Evolutionary conservation across 2,888 invertebrate species (phyloP), one percentile per base, ranked within the genome.

Genomic region (Ametastegia equiseti): DNA sequence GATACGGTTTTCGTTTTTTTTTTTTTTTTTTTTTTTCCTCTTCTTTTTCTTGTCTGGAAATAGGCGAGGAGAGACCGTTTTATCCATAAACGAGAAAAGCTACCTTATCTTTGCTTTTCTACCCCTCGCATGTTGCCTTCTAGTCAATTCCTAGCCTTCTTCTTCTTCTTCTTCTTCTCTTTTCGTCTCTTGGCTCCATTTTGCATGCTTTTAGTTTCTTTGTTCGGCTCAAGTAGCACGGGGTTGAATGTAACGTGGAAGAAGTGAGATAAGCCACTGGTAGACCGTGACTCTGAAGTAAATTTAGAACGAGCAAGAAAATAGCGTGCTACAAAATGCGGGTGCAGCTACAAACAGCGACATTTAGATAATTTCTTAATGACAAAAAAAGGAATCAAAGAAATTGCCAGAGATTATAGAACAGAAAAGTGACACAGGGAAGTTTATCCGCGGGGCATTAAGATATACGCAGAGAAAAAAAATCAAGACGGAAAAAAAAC

Each of bases 151-250:
- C n/a, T n/a, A n/a, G 39, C 65, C 19, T 23, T 36, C 39, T 1
- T 67, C 19, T 9, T 30, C 23, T 4, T 39, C 1, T 9, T 15
- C 23, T 39, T 0, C n/a, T 39, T 39, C 9, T 36, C 7, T 65
- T 65, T 65, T 65, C 39, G 65, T 19, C n/a, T n/a, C n/a, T n/a
- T n/a, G 36, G 15, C 42, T 27, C 69, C 50, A n/a, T 75, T 75
- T 75, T n/a, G 75, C 54, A 75, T 54, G 47, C 75, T 36, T 50
- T 27, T 33, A 75, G 13, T 36, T 75, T 45, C n/a, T 75, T 75
- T 75, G 75, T 75, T 54, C 75, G 75, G 23, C 5, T 50, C 50
- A 23, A 75, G 36, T 36, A 54, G 33, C 50, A 11, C 30, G 1
- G 2, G 50, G 75, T 23, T 19, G 2, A 36, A 36, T 54, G 23